Evolutionary conservation across 2,113 vertebrate species (phyloP), one percentile per base, ranked within the genome.

Genomic region (Salminus brasiliensis): DNA sequence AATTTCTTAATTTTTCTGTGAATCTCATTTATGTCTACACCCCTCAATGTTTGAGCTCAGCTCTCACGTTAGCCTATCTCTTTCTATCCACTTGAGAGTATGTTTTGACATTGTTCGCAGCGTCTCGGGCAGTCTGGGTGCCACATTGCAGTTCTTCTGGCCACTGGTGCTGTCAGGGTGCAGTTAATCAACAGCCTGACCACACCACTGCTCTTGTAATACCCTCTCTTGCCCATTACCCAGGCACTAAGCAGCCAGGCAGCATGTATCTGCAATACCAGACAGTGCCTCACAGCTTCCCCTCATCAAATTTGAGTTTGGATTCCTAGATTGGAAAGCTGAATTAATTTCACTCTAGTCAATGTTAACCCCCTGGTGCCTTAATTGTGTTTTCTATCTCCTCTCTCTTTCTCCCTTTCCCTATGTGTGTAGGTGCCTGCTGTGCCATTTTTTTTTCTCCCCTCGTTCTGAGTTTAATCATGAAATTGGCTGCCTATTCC

Each of bases 231-330:
- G 30, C 66, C 52, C 30, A 34, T 36, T 43, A 9, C 32, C 57
- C 57, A 8, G 29, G 4, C n/a, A 8, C n/a, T 27, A 34, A 16
- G 34, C 65, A 71, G 60, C 77, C 74, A 68, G 60, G 78, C 74
- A 68, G 68, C 60, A 47, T 30, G 77, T 39, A 34, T 76, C 36
- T 47, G 55, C 45, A 27, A 43, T 53, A 15, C 47, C 60, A 53
- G 75, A 32, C 53, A 30, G 34, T 57, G n/a, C 4, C 65, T 47
- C 53, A 32, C 23, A 59, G 27, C 13, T 39, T 29, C 29, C 39
- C 63, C 23, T 71, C 21, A 47, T 74, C 67, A 39, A 55, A 47
- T 59, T 45, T 0, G 55, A 36, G 21, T 75, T 63, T 25, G 47
- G 73, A 25, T 75, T 75, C 45, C 49, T 65, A 10, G 34, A n/a